Evolutionary conservation across 1,140 invertebrate genomes (phyloP), one percentile per base, ranked within the genome.

Genomic region (Drosophila serrata): DNA sequence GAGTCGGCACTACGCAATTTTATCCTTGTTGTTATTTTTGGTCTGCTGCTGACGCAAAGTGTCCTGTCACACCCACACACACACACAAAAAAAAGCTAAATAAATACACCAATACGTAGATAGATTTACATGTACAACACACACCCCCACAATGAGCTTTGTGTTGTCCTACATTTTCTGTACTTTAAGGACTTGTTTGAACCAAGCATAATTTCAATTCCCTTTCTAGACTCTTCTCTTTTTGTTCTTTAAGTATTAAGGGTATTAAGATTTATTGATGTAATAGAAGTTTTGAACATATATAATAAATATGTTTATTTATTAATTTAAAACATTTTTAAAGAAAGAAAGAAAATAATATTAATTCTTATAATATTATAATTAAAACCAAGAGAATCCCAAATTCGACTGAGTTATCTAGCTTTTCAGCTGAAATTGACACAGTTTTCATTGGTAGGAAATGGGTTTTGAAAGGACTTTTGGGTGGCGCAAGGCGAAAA

Each of bases 31-130:
- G 65, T 58, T 59, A 40, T 59, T 42, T 72, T 72, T 70, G 67
- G 63, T 70, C 67, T 70, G 48, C 29, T 78, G 84, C 84, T 88
- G 84, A 88, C 84, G 85, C 48, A 88, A 77, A 87, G 81, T 80
- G 80, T 84, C 85, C 84, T 80, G 72, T 88, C 72, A 67, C 72
- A 70, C 80, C 65, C 81, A 67, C 81, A 56, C 80, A 55, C 11
- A 9, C 24, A 22, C 9, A n/a, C 11, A 39, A 49, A 33, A 8
- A 37, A 12, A 9, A 40, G 39, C 27, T 42, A 63, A 73, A 42
- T 40, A 37, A 64, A 57, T 22, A 57, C 62, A 40, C 35, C 17
- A 59, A 56, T 43, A 84, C 72, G 61, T 43, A 2, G 2, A 31
- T 49, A 65, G 0, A 22, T 19, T 5, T 55, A 33, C 11, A 19